These are phyloP conservation scores for Schizopygopsis pylzovi DNA, from an alignment of 2,797 vertebrate species.

Conservation along the genomic window DNA sequence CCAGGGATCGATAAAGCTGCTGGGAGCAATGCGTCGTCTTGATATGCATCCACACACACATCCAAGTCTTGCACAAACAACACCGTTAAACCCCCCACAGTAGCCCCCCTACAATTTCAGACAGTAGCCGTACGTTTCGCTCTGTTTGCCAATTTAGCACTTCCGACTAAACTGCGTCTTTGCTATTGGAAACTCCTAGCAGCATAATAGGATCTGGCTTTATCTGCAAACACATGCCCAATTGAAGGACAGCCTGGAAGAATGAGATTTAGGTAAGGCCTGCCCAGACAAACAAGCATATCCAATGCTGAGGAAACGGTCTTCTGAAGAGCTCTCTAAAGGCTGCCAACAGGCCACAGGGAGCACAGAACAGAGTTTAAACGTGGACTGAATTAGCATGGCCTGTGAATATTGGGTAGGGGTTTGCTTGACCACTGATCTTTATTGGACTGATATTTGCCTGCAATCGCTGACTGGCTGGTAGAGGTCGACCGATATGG, in stretches of 20 bases:
- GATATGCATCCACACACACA: background rate
- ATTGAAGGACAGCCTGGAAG: conserved; percentile 38
- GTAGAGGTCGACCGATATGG: no score
- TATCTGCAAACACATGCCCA: conserved; percentile 43
- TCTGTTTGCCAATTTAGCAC: conserved; percentile 36
- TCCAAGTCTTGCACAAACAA: background rate
- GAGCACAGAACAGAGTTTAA: conserved; percentile 54
- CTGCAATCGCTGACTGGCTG: no score
- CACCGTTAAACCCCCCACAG: background rate
- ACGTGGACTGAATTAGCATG: conserved; percentile 50
- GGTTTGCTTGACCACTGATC: background rate
- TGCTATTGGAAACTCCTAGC: conserved; percentile 26
- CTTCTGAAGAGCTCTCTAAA: conserved; percentile 30
- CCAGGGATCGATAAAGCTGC: conserved; percentile 62
- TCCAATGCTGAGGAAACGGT: conserved; percentile 11
- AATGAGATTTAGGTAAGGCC: conserved; percentile 45
- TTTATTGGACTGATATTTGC: no score
- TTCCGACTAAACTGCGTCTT: conserved; percentile 8
- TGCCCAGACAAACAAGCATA: conserved; percentile 22
- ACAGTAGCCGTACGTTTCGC: background rate
- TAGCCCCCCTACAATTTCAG: conserved; percentile 19
- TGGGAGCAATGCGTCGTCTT: background rate
- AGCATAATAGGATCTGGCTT: conserved; percentile 25
- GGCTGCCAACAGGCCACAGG: conserved; percentile 25
- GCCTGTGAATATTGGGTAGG: conserved; percentile 49